Conservation (phyloP, 2,888 invertebrate genomes). For the Eueremaeus valkanovi region DNA sequence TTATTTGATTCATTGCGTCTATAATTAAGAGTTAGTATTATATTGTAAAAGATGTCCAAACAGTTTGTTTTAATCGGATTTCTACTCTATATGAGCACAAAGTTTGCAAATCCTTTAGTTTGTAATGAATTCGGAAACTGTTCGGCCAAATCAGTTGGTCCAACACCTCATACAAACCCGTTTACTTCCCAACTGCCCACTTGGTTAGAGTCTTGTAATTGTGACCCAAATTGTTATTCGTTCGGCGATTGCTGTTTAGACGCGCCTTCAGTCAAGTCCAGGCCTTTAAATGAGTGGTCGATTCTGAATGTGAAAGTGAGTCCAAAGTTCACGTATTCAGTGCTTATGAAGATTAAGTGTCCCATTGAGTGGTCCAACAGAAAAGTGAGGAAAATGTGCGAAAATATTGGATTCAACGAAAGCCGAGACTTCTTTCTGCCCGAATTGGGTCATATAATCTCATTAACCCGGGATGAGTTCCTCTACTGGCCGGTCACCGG, state of each 20-base stretch:
- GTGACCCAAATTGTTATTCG: constrained; percentile 32
- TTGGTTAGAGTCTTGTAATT: constrained; percentile 38
- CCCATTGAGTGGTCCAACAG: neutral
- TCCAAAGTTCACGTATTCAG: constrained; percentile 31
- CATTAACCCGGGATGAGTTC: constrained; percentile 22
- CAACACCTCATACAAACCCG: neutral
- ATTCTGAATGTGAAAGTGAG: constrained; percentile 21
- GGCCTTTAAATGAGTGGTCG: constrained; percentile 16
- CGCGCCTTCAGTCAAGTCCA: constrained; percentile 4
- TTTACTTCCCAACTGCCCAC: neutral
- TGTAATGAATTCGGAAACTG: neutral
- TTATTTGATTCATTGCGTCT: neutral
- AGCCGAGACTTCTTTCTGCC: constrained; percentile 25
- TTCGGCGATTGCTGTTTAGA: constrained; percentile 38
- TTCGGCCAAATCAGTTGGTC: neutral
- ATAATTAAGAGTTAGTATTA: too few relatives aligned
- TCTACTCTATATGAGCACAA: neutral
- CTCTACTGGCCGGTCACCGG: constrained; percentile 33
- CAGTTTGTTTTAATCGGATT: neutral
- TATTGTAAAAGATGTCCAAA: neutral
- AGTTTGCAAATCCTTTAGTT: neutral
- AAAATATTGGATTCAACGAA: constrained; percentile 8
- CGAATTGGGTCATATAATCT: constrained; percentile 27
- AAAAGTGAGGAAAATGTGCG: neutral
- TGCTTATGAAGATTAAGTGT: constrained; percentile 37